Base-by-base conservation (phyloP, 2,113 vertebrate species). In the Acanthochromis polyacanthus region DNA sequence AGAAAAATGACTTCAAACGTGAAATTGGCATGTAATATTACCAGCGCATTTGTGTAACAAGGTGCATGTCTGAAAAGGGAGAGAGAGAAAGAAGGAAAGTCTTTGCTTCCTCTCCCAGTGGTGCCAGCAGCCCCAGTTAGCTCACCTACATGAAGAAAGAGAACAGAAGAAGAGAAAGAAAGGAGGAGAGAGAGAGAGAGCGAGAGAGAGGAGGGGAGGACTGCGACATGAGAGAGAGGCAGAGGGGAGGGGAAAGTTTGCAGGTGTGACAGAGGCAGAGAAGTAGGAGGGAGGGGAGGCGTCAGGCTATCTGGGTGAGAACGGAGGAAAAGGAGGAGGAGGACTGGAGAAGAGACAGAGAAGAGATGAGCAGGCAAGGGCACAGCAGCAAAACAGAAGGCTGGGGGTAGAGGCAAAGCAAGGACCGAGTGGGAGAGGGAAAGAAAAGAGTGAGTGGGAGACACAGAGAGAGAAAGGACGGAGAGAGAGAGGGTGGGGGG, bases 91-190 rank as follows among this genome's bases (percentile, higher is more conserved):
- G 40, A 75, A 53, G 48, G 66, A 71, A 74, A 52, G 65, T 69
- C 60, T 56, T 81, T 53, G 45, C 66, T 70, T 78, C 48, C 68
- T 80, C 80, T 94, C 92, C 93, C 92, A 89, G 78, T 88, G 92
- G 93, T 92, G 87, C 87, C 82, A 88, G 88, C 88, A 94, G 93
- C 80, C 93, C 93, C 91, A 94, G 87, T 94, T 95, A 93, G 85
- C 88, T 93, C 91, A 92, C 93, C 90, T 93, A 93, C 73, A 94
- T 92, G 91, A 80, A 93, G 90, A 93, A 84, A 80, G 87, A 88
- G 91, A 89, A 75, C 80, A 83, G 73, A 73, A 70, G 60, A 50
- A 76, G 64, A 77, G 81, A 55, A 72, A 69, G 63, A 57, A 63
- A 62, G 60, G 38, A 75, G 64, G 66, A 62, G 69, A 60, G 15